These are phyloP conservation scores for Drosophila paulistorum DNA, from an alignment of 1,140 invertebrate species.

Conservation along the genomic window DNA sequence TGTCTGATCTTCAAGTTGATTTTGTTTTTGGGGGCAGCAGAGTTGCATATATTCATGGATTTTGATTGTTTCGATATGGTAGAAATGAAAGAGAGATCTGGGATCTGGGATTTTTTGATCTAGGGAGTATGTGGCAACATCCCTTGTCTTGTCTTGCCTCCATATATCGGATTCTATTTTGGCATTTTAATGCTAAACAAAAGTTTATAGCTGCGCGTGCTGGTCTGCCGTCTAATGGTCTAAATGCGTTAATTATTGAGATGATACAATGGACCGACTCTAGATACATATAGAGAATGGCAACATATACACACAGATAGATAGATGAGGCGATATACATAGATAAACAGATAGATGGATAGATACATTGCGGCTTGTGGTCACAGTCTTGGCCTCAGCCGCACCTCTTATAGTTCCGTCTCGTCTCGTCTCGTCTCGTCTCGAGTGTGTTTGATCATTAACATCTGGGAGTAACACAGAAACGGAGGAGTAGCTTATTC, in stretches of 20 bases:
- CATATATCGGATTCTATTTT: slow-evolving; percentile 25
- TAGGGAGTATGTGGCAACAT: slow-evolving; percentile 27
- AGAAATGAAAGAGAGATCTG: not conserved
- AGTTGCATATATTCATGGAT: slow-evolving; percentile 33
- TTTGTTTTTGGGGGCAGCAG: not conserved
- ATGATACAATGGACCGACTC: slow-evolving; percentile 44
- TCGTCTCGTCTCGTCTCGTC: slow-evolving; percentile 27
- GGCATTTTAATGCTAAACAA: slow-evolving; percentile 61
- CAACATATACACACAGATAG: slow-evolving; percentile 16
- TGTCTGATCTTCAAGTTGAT: slow-evolving; percentile 22
- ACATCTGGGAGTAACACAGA: slow-evolving; percentile 32
- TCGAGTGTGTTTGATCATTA: slow-evolving; percentile 66
- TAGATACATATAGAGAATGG: slow-evolving; percentile 9
- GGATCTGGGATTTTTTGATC: not conserved
- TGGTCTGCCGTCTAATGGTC: slow-evolving; percentile 48
- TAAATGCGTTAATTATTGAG: slow-evolving; percentile 69
- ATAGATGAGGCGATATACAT: slow-evolving; percentile 19
- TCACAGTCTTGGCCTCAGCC: slow-evolving; percentile 34
- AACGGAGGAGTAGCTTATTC: slow-evolving; percentile 26
- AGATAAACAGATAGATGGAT: slow-evolving; percentile 23
- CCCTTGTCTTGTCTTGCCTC: not conserved
- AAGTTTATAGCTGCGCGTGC: slow-evolving; percentile 59
- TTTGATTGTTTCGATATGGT: not conserved
- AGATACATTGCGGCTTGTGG: slow-evolving; percentile 24
- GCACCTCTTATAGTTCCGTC: slow-evolving; percentile 1